phyloP scores from a whole-genome alignment of 2,113 vertebrate genomes.

The Oryzias woworae region DNA sequence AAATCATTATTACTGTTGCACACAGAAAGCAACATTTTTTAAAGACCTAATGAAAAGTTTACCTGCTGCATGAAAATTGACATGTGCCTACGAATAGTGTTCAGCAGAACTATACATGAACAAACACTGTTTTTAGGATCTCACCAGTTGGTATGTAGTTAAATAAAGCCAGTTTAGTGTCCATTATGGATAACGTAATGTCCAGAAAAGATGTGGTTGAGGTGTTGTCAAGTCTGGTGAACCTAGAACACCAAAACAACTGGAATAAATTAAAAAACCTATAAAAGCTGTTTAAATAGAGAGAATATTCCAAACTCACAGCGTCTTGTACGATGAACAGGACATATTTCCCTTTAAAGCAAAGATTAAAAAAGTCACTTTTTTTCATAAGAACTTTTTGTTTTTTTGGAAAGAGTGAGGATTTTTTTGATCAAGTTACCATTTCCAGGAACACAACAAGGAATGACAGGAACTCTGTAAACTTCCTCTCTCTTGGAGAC shows the following conservation, averaged over 20 bases:
- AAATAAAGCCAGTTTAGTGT: conserved; percentile 35
- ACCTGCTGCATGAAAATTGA: too few relatives aligned
- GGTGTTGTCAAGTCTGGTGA: conserved; percentile 55
- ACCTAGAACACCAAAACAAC: conserved; percentile 36
- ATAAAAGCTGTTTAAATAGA: background rate
- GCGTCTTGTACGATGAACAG: conserved; percentile 56
- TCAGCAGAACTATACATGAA: too few relatives aligned
- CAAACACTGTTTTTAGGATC: background rate
- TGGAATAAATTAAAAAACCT: background rate
- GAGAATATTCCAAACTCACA: conserved; percentile 47
- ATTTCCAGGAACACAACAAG: conserved; percentile 8
- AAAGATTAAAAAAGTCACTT: conserved; percentile 14
- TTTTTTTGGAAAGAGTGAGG: background rate
- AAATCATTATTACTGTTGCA: conserved; percentile 23
- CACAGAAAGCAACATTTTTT: conserved; percentile 7
- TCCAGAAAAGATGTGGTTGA: conserved; percentile 12
- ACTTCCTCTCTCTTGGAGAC: conserved; percentile 1
- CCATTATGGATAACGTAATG: conserved; percentile 24
- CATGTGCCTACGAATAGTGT: too few relatives aligned
- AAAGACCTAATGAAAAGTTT: background rate
- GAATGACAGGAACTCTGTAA: conserved; percentile 44
- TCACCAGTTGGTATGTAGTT: conserved; percentile 53
- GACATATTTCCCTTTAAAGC: conserved; percentile 48
- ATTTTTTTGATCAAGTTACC: conserved; percentile 34
- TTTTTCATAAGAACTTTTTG: background rate